A percentile compares a stretch with the other conserved stretches of the same genome.
These are phyloP conservation scores for Bombus confusus DNA, from an alignment of 1,140 invertebrate genomes.

Conservation along the genomic window DNA sequence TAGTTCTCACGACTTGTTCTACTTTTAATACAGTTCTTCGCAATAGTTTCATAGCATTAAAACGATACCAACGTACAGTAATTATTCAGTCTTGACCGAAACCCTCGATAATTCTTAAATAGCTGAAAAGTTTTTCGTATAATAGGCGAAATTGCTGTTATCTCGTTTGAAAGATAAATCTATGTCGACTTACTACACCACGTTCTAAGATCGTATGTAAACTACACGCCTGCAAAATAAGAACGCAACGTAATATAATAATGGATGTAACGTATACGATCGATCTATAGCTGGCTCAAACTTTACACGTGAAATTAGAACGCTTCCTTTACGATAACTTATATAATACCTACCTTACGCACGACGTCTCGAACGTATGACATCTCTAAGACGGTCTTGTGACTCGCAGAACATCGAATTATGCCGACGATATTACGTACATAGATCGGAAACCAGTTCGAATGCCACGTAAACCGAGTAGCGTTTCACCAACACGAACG, in stretches of 20 bases:
- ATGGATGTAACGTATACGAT: neutral
- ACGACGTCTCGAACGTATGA: neutral
- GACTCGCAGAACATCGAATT: conserved; percentile 29
- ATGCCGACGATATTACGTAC: conserved; percentile 2
- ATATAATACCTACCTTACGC: neutral
- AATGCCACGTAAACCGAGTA: conserved; percentile 39
- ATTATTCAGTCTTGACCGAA: no score
- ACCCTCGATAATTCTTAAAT: no score
- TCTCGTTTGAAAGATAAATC: neutral
- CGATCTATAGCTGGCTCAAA: no score
- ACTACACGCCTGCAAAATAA: neutral
- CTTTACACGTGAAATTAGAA: neutral
- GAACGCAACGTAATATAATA: neutral
- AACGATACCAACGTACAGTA: no score
- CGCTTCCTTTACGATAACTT: neutral
- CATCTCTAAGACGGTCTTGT: neutral
- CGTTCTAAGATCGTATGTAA: neutral
- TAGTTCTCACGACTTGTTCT: neutral
- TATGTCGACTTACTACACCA: neutral
- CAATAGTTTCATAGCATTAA: no score
- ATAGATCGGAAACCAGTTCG: neutral
- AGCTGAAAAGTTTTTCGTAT: no score
- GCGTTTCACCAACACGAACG: conserved; percentile 5
- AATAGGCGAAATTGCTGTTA: no score
- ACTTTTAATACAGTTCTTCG: no score